Conservation (phyloP, 2,888 invertebrate species). For the Dicycla oo region DNA sequence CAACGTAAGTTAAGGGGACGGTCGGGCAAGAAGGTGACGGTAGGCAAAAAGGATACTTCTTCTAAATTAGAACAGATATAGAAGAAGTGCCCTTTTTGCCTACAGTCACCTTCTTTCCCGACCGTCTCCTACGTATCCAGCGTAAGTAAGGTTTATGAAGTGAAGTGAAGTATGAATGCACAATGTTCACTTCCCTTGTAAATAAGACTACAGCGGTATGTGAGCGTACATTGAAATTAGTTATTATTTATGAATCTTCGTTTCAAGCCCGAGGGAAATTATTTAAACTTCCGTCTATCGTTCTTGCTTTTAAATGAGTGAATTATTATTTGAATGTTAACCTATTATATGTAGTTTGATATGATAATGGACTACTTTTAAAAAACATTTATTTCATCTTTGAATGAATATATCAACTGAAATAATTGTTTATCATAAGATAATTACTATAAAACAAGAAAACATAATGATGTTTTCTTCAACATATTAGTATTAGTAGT, state of each 20-base stretch:
- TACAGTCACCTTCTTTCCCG: no score
- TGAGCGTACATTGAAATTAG: constrained; percentile 55
- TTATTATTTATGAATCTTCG: constrained; percentile 59
- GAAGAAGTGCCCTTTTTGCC: no score
- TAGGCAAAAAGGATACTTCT: no score
- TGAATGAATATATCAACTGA: not conserved
- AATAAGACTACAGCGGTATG: constrained; percentile 30
- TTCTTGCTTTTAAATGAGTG: constrained; percentile 7
- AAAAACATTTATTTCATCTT: not conserved
- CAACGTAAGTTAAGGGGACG: no score
- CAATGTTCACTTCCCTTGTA: constrained; percentile 49
- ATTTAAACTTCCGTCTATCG: constrained; percentile 44
- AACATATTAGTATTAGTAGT: no score
- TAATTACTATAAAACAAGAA: not conserved
- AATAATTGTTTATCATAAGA: not conserved
- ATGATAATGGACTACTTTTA: not conserved
- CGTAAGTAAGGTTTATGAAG: constrained; percentile 15
- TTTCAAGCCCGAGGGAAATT: constrained; percentile 56
- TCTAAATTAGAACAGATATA: no score
- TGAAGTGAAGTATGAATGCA: constrained; percentile 41
- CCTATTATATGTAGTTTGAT: no score
- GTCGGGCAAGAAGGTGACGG: no score
- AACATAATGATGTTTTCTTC: no score
- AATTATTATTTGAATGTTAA: constrained; percentile 30
- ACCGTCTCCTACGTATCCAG: constrained; percentile 7